phyloP scores from a whole-genome alignment of 2,113 vertebrate species.

The Strix uralensis region DNA sequence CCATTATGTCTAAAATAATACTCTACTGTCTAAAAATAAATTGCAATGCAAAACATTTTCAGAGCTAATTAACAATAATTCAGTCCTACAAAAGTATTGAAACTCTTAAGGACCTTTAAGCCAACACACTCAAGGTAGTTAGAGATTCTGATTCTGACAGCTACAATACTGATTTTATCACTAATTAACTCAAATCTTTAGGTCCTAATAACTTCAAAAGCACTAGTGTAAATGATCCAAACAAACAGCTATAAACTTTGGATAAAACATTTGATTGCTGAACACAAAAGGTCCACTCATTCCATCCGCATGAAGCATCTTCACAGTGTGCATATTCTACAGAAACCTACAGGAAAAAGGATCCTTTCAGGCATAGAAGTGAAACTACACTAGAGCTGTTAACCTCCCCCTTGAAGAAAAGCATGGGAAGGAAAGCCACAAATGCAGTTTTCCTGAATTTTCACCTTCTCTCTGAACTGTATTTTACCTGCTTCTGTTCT shows the following conservation, averaged over 20 bases:
- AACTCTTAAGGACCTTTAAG: neutral
- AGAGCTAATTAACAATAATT: slow-evolving; percentile 48
- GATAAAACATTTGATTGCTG: neutral
- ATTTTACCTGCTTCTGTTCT: neutral
- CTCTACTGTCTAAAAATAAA: slow-evolving; percentile 53
- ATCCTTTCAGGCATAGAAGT: neutral
- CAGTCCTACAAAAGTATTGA: neutral
- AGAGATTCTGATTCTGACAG: neutral
- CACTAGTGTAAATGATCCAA: neutral
- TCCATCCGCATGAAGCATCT: neutral
- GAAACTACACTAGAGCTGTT: neutral
- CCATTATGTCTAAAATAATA: slow-evolving; percentile 56
- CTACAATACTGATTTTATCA: neutral
- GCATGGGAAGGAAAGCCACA: neutral
- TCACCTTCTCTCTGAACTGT: neutral
- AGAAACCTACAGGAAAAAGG: neutral
- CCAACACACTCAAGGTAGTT: neutral
- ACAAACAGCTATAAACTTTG: neutral
- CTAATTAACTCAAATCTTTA: slow-evolving; percentile 36
- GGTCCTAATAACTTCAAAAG: neutral
- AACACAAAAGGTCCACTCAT: neutral
- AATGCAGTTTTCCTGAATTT: neutral
- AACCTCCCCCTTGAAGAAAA: neutral
- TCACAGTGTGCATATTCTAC: neutral
- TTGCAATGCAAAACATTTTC: slow-evolving; percentile 53